Conservation (phyloP, 2,888 invertebrate genomes). For the Diarsia brunnea region DNA sequence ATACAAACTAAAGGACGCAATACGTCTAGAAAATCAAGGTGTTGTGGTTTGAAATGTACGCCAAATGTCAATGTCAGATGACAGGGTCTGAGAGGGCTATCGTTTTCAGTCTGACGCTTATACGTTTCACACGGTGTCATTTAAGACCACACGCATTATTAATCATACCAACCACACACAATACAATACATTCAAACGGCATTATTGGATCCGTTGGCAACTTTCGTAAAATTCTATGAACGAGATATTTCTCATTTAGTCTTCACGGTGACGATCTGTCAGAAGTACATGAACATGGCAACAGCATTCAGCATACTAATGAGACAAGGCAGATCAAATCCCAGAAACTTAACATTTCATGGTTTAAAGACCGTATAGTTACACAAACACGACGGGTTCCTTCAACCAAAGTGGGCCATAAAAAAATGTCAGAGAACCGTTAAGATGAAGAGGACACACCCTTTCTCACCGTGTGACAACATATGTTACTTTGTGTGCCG, state of each 20-base stretch:
- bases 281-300: not conserved
- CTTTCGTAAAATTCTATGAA: not conserved
- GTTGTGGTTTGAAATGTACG: slow-evolving; percentile 65
- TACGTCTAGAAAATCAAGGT: slow-evolving; percentile 39
- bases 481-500: slow-evolving; percentile 46
- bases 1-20: slow-evolving; percentile 41
- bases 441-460: slow-evolving; percentile 39
- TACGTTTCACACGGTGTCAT: slow-evolving; percentile 3
- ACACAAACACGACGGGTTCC: not conserved
- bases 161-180: not conserved
- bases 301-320: not conserved
- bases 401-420: slow-evolving; percentile 2
- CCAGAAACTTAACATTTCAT: not conserved
- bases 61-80: slow-evolving; percentile 66
- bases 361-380: not conserved
- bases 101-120: slow-evolving; percentile 18
- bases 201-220: not conserved
- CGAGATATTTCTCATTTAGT: not conserved
- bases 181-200: not conserved
- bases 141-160: not conserved
- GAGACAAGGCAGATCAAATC: not conserved
- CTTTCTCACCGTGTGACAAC: slow-evolving; percentile 45
- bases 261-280: not conserved
- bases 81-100: slow-evolving; percentile 33
- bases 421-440: slow-evolving; percentile 13